Percentiles rank a stretch among this genome's conserved stretches.
These are phyloP conservation scores for Okamejei kenojei DNA, from an alignment of 2,797 vertebrate species.

Conservation along the genomic window DNA sequence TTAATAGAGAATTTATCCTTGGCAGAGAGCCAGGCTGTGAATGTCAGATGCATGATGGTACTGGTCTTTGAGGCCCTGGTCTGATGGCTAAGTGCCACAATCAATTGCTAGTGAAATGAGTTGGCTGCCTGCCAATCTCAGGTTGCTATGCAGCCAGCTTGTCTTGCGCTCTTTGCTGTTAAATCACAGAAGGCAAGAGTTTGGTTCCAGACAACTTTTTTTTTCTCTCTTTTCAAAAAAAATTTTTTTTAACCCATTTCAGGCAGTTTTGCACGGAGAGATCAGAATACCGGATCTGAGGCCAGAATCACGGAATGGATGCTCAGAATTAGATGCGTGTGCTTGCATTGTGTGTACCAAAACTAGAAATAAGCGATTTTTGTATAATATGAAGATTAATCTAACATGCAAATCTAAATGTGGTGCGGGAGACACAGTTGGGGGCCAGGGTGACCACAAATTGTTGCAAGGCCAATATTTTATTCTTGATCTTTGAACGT, in stretches of 20 bases:
- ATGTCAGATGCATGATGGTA: constrained; percentile 63
- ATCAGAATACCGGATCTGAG: not conserved
- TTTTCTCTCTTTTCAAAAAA: constrained; percentile 42
- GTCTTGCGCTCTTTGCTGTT: constrained; percentile 66
- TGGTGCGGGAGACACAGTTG: not conserved
- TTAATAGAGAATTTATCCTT: constrained; percentile 37
- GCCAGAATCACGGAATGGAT: not conserved
- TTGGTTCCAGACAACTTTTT: constrained; percentile 39
- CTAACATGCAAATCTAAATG: not conserved
- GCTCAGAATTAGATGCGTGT: not conserved
- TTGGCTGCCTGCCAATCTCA: constrained; percentile 65
- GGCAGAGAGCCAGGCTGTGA: constrained; percentile 60
- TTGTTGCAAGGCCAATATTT: not conserved
- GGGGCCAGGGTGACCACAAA: not conserved
- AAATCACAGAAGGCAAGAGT: constrained; percentile 51
- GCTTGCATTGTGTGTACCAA: not conserved
- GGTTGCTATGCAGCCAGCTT: constrained; percentile 73
- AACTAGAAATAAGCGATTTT: not conserved
- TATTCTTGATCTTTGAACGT: not conserved
- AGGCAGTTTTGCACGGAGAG: constrained; percentile 8
- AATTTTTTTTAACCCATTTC: constrained; percentile 45
- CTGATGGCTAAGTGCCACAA: constrained; percentile 62
- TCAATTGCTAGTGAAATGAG: constrained; percentile 81
- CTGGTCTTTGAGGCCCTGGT: constrained; percentile 50
- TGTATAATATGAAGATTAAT: not conserved